Base-by-base conservation (phyloP, 2,113 vertebrate genomes). In the Pelmatolapia mariae region DNA sequence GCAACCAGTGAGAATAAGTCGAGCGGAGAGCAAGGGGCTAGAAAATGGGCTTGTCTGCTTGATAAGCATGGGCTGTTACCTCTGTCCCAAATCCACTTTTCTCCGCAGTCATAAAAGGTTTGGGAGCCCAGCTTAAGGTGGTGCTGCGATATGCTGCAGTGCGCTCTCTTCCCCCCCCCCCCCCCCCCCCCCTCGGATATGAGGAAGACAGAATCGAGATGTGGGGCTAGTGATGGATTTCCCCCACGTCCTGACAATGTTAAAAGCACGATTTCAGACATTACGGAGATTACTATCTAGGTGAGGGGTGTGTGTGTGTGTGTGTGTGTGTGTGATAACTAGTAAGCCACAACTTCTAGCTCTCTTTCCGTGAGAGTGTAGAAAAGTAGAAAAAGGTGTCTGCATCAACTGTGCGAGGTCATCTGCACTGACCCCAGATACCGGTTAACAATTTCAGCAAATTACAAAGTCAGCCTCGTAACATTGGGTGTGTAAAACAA, bases 1-100 rank as follows among this genome's bases (percentile, higher is more conserved):
- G 87, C 91, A 40, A 47, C 85, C 81, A 52, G 85, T 43, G 78
- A 87, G 61, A 86, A 92, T 2, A 50, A 71, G 45, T 68, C 43
- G 43, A 88, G 89, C 73, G 22, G 52, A 86, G 84, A 90, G 90
- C 86, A 68, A 88, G 71, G 81, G 76, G 61, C 82, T 89, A 91
- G 93, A 95, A 96, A 95, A 96, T 94, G 90, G 95, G 93, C 90
- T 86, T 93, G 92, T 96, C 95, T 91, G 71, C 87, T 95, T 95
- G 94, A 94, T 92, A 93, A 95, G 91, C 93, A 87, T 80, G 87
- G 80, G 90, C 94, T 86, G 91, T 93, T 93, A 94, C 93, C 89
- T 83, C 80, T 36, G 87, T 91, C 73, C 87, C 90, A 84, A 94
- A 95, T 91, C 90, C 94, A 95, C 94, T 96, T 94, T 92, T 94